Base-by-base conservation (phyloP, 2,888 invertebrate genomes). In the Augochlorella aurata region DNA sequence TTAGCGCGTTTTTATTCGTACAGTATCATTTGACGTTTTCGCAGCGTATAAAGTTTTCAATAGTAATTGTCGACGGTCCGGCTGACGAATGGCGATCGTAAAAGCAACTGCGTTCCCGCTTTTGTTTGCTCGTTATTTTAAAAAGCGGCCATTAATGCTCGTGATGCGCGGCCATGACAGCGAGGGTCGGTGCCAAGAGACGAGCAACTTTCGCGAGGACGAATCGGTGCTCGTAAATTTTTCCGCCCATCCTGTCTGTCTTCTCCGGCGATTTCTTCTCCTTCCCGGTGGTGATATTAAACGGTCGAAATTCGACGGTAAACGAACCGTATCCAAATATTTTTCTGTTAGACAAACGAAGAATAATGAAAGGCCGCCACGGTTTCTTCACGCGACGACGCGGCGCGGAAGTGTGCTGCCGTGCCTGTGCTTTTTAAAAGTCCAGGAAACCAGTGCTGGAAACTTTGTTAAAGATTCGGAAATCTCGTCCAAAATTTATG, bases 161-260 rank as follows among this genome's bases (percentile, higher is more conserved):
- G 21, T 29, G 61, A 73, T 74, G 69, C 44, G 79, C 74, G 29
- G 66, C 69, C 47, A 18, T 38, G 66, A 29, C 61, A 58, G 54
- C 54, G 81, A 79, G 85, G 87, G 73, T 68, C 73, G 66, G 84
- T 82, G 78, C 82, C 83, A 87, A 87, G 83, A 87, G 88, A 89
- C 77, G 79, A 74, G 76, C 77, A 87, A 90, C 47, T 85, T 88
- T 87, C 85, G 82, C 88, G 79, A 72, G 78, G 90, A 92, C 90
- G 92, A 92, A 92, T 92, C 90, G 92, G 86, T 89, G 85, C 87
- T 90, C 91, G 90, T 92, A 93, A 92, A 92, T 93, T 90, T 89
- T 89, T 88, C 88, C 82, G 88, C 89, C 88, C 89, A 87, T 88
- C 87, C 88, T 89, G 87, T 88, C 87, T 87, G 85, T 83, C 84